phyloP scores from a whole-genome alignment of 2,113 vertebrate species.

The Colius striatus region DNA sequence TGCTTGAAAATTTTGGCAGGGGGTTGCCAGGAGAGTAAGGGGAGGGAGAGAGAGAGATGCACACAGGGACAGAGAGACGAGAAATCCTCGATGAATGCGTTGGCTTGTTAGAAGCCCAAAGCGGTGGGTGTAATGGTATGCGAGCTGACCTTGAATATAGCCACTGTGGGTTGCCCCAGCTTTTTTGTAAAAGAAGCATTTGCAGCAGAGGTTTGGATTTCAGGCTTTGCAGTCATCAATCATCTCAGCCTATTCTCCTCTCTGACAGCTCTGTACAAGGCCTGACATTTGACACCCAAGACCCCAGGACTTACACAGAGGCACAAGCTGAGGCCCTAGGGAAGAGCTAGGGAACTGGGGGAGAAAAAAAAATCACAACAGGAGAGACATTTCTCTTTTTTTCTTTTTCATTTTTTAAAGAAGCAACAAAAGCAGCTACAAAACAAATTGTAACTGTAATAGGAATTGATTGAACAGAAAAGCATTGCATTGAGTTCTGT shows the following conservation, averaged over 20 bases:
- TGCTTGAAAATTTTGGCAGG: constrained; percentile 78
- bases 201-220: constrained; percentile 98
- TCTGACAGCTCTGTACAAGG: constrained; percentile 99
- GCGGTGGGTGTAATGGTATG: constrained; percentile 88
- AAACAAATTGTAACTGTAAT: constrained; percentile 56
- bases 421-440: constrained; percentile 22
- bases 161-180: constrained; percentile 88
- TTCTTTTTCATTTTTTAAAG: constrained; percentile 22
- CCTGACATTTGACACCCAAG: constrained; percentile 99
- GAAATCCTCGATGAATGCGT: constrained; percentile 75
- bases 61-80: constrained; percentile 37
- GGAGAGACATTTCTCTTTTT: background rate
- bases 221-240: constrained; percentile 99
- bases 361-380: constrained; percentile 73
- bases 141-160: constrained; percentile 89
- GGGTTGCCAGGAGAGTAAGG: constrained; percentile 69
- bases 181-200: constrained; percentile 94
- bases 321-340: constrained; percentile 87
- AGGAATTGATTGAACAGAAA: constrained; percentile 37
- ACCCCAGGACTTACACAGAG: constrained; percentile 87
- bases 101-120: constrained; percentile 80
- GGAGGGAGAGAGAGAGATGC: constrained; percentile 30
- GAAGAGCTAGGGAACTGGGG: constrained; percentile 62
- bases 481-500: background rate
- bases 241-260: constrained; percentile 97